Percentiles rank a stretch among this genome's conserved stretches.
Conservation (phyloP, 2,113 vertebrate genomes). For the Globicephala melas region DNA sequence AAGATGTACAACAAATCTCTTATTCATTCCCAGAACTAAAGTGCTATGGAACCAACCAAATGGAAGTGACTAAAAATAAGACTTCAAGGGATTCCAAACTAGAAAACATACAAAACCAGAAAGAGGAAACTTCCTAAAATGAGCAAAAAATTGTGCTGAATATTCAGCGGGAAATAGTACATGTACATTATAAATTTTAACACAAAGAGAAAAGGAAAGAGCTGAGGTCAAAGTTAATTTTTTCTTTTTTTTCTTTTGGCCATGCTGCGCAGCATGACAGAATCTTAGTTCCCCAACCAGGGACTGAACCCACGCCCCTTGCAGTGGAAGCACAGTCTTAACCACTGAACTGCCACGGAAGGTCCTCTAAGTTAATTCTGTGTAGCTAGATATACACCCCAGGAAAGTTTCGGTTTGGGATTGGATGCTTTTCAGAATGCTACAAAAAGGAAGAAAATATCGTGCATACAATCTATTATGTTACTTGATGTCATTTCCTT, state of each 20-base stretch:
- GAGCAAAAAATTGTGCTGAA: background rate
- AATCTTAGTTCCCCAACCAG: background rate
- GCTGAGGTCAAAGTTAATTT: background rate
- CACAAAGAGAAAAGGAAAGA: background rate
- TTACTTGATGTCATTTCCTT: background rate
- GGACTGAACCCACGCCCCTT: background rate
- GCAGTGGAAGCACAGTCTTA: background rate
- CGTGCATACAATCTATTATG: background rate
- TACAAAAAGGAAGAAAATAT: background rate
- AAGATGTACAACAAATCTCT: background rate
- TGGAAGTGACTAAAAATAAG: constrained; percentile 4
- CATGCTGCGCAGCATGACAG: background rate
- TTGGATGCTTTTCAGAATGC: background rate
- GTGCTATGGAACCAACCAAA: background rate
- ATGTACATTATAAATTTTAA: background rate
- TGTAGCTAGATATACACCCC: background rate
- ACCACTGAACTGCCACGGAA: background rate
- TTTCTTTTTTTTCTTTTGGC: background rate
- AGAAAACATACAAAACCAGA: background rate
- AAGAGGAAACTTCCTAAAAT: background rate
- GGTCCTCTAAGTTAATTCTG: background rate
- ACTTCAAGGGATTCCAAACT: background rate
- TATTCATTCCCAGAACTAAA: background rate
- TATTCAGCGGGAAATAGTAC: background rate
- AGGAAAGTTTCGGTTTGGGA: background rate